Evolutionary conservation across 1,140 invertebrate genomes (phyloP).

Genomic region (Linepithema humile): DNA sequence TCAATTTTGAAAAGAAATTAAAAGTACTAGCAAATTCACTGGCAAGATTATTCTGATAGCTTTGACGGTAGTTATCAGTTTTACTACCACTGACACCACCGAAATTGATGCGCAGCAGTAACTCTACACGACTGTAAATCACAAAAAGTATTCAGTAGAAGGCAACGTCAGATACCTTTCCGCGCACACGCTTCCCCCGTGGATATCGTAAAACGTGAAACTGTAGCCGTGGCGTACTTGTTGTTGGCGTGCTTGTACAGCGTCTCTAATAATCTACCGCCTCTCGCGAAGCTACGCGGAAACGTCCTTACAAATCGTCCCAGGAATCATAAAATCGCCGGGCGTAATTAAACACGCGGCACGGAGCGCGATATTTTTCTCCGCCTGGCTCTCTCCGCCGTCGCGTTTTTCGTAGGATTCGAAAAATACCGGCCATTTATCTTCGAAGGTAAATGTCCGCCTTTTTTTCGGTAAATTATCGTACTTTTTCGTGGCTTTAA

Average conservation of each 20-base stretch:
- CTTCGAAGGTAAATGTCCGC: conserved; percentile 39
- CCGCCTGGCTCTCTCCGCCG: conserved; percentile 30
- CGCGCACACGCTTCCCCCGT: conserved; percentile 8
- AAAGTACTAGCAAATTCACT: not conserved
- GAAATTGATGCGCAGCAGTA: conserved; percentile 25
- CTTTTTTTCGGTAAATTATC: conserved; percentile 49
- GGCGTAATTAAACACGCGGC: conserved; percentile 59
- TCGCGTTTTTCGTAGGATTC: conserved; percentile 62
- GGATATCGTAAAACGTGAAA: conserved; percentile 45
- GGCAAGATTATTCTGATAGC: not conserved
- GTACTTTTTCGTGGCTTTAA: conserved; percentile 27
- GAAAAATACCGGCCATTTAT: conserved; percentile 57
- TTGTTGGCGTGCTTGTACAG: conserved; percentile 34
- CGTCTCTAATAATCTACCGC: conserved; percentile 20
- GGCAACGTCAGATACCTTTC: conserved; percentile 40
- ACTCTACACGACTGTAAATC: conserved; percentile 51
- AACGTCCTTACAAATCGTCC: conserved; percentile 55
- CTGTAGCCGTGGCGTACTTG: too few species aligned
- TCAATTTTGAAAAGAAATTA: not conserved
- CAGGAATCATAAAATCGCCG: conserved; percentile 52
- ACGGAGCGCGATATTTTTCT: conserved; percentile 62
- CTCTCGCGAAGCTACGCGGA: conserved; percentile 35
- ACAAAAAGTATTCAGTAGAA: conserved; percentile 50
- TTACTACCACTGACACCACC: conserved; percentile 1
- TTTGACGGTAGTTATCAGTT: conserved; percentile 25